Conservation (phyloP, 2,888 invertebrate genomes). For the Rotaria sp. region DNA sequence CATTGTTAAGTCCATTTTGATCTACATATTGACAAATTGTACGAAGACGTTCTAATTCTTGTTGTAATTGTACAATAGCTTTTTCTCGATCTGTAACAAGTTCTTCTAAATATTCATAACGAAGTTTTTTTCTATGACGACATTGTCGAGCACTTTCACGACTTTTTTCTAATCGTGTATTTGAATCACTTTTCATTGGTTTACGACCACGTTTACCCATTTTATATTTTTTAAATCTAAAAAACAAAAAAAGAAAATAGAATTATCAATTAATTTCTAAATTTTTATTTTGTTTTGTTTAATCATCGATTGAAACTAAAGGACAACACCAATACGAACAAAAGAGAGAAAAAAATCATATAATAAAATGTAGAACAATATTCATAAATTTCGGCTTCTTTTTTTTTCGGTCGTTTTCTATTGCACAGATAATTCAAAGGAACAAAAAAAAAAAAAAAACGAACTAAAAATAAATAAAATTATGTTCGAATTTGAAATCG, state of each 20-base stretch:
- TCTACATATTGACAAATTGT: constrained; percentile 7
- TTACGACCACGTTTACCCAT: constrained; percentile 37
- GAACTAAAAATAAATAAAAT: not conserved
- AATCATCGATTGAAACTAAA: not conserved
- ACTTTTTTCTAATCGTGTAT: constrained; percentile 66
- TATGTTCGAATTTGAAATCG: constrained; percentile 82
- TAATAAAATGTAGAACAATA: not conserved
- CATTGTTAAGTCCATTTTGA: not conserved
- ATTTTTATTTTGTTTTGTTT: not conserved
- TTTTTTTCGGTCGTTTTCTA: not conserved
- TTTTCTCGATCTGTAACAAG: constrained; percentile 84
- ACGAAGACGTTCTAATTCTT: constrained; percentile 69
- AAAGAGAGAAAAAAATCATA: not conserved
- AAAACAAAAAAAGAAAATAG: not conserved
- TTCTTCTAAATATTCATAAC: constrained; percentile 92
- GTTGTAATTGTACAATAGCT: constrained; percentile 74
- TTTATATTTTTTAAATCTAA: not conserved
- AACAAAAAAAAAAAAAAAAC: too few species aligned
- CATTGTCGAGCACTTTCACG: constrained; percentile 94
- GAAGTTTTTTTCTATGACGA: constrained; percentile 85
- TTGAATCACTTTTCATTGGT: constrained; percentile 38
- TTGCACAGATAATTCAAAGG: not conserved
- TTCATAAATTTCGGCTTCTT: not conserved
- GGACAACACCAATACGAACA: not conserved
- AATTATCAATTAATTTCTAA: not conserved